Evolutionary conservation across 2,888 invertebrate species (phyloP).

Genomic region (Tachina grossa): DNA sequence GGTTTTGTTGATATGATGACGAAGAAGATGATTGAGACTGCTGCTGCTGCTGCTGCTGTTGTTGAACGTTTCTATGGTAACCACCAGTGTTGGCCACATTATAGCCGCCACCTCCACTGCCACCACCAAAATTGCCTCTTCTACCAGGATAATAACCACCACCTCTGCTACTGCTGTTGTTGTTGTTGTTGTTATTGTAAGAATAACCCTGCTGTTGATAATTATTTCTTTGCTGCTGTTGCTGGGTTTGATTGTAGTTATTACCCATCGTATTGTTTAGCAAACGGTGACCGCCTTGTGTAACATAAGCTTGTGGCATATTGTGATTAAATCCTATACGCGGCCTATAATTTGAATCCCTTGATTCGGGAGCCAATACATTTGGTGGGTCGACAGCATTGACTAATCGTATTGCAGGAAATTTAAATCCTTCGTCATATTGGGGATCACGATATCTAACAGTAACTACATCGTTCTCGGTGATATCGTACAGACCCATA

Average conservation of each 20-base stretch:
- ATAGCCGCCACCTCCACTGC: conserved; percentile 7
- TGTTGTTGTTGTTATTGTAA: conserved; percentile 56
- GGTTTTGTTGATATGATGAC: conserved; percentile 44
- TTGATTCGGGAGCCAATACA: conserved; percentile 91
- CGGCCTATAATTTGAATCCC: conserved; percentile 89
- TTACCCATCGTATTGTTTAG: conserved; percentile 85
- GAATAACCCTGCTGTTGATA: conserved; percentile 60
- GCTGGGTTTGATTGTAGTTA: conserved; percentile 66
- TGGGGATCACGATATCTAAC: conserved; percentile 91
- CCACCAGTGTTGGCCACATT: conserved; percentile 26
- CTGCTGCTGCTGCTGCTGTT: conserved; percentile 52
- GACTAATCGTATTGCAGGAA: conserved; percentile 88
- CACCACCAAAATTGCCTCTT: conserved; percentile 28
- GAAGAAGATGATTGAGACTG: conserved; percentile 19
- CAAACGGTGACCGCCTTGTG: conserved; percentile 89
- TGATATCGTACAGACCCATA: conserved; percentile 86
- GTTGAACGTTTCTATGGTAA: conserved; percentile 34
- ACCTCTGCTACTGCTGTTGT: conserved; percentile 30
- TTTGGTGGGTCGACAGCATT: conserved; percentile 88
- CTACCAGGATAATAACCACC: conserved; percentile 25
- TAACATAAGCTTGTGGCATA: conserved; percentile 86
- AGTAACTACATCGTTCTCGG: conserved; percentile 86
- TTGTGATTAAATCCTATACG: conserved; percentile 89
- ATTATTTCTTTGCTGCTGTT: conserved; percentile 46
- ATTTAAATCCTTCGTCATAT: conserved; percentile 89